Evolutionary conservation across 2,888 invertebrate genomes (phyloP).

Genomic region (Scaptomyza tumidula): DNA sequence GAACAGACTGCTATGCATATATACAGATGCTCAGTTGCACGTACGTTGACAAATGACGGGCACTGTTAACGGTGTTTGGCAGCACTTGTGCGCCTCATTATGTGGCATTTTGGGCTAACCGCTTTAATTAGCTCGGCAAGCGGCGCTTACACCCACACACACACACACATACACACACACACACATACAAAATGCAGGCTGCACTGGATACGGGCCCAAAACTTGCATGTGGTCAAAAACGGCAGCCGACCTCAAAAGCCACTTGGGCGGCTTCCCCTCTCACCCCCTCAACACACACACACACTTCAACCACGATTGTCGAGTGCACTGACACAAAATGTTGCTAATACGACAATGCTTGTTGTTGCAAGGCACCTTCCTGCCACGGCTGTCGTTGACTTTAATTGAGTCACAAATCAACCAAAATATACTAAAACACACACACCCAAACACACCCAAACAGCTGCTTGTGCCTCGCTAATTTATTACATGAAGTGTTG

Average conservation of each 20-base stretch:
- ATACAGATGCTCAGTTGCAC: constrained; percentile 9
- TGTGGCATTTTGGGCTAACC: constrained; percentile 80
- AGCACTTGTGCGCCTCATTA: constrained; percentile 81
- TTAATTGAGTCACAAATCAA: constrained; percentile 84
- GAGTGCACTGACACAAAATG: constrained; percentile 71
- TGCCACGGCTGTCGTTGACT: constrained; percentile 79
- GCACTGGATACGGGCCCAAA: constrained; percentile 50
- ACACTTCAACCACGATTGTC: constrained; percentile 42
- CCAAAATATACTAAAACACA: constrained; percentile 76
- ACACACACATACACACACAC: constrained; percentile 34
- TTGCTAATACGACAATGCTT: constrained; percentile 46
- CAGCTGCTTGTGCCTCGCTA: constrained; percentile 58
- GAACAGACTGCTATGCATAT: constrained; percentile 6
- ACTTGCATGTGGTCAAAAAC: constrained; percentile 69
- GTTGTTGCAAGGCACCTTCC: constrained; percentile 52
- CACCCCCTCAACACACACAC: background rate
- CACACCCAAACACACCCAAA: constrained; percentile 29
- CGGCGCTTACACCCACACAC: constrained; percentile 31
- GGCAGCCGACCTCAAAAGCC: constrained; percentile 66
- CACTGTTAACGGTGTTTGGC: constrained; percentile 78
- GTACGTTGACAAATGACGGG: constrained; percentile 76
- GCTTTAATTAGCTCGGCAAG: constrained; percentile 80
- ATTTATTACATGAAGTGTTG: constrained; percentile 80
- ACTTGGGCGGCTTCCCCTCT: constrained; percentile 54
- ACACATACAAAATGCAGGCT: constrained; percentile 47